A percentile compares a stretch with the other conserved stretches of the same genome.
Evolutionary conservation across 2,113 vertebrate species (phyloP).

Genomic region (Sinocyclocheilus anophthalmus): DNA sequence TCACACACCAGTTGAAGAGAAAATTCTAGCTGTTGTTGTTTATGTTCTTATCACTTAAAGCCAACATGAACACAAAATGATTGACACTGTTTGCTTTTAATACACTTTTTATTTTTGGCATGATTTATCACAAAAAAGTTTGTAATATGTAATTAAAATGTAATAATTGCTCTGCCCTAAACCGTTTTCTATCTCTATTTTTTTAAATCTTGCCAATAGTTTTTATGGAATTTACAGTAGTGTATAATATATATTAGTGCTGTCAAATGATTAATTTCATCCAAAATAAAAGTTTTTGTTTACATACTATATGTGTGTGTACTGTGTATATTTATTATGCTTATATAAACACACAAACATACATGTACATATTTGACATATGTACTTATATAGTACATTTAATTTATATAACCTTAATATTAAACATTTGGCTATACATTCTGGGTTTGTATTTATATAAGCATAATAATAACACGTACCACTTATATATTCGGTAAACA

Average conservation of each 20-base stretch:
- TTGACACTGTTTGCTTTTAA: neutral
- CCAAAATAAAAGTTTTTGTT: no score
- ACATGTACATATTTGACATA: no score
- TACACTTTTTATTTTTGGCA: neutral
- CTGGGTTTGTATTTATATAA: no score
- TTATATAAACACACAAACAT: no score
- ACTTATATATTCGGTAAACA: no score
- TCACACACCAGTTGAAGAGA: neutral
- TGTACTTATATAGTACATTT: no score
- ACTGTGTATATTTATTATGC: no score
- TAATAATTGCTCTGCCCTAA: neutral
- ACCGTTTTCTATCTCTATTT: neutral
- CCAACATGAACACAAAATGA: neutral
- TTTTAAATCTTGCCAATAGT: neutral
- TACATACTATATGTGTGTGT: no score
- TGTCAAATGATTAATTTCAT: no score
- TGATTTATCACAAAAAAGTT: neutral
- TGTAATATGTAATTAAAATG: neutral
- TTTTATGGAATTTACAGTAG: neutral
- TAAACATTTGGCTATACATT: no score
- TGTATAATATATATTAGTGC: neutral
- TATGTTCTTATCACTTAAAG: conserved; percentile 3
- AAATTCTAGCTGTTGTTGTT: neutral
- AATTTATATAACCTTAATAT: no score
- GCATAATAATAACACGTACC: no score